Conservation (phyloP, 2,888 invertebrate genomes). For the Stenolophus ochropezus region DNA sequence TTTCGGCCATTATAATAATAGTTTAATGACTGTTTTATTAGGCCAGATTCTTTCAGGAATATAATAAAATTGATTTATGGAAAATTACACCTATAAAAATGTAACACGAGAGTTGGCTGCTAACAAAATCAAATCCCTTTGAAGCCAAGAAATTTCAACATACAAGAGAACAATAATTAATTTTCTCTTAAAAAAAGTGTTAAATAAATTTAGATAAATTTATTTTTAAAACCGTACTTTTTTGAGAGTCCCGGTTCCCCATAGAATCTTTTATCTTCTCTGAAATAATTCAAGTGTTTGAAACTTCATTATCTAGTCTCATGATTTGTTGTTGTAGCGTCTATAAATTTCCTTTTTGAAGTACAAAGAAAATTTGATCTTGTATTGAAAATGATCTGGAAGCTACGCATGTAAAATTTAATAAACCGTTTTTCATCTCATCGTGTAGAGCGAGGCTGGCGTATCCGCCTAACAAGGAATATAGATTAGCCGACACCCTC, state of each 20-base stretch:
- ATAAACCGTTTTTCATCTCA: conserved; percentile 5
- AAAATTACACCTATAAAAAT: conserved; percentile 35
- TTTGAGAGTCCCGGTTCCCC: too few species aligned
- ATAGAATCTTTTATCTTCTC: too few species aligned
- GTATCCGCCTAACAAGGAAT: conserved; percentile 14
- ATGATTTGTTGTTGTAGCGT: background rate
- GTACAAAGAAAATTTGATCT: background rate
- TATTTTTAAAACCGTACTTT: too few species aligned
- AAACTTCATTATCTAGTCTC: background rate
- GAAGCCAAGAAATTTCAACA: conserved; percentile 17
- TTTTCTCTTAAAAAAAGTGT: background rate
- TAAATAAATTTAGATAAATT: too few species aligned
- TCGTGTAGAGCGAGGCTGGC: background rate
- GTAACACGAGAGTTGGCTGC: conserved; percentile 26
- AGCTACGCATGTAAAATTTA: conserved; percentile 25
- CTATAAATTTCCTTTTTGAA: background rate
- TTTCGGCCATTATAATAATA: conserved; percentile 27
- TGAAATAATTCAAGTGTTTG: too few species aligned
- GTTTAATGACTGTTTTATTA: conserved; percentile 35
- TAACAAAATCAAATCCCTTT: conserved; percentile 12
- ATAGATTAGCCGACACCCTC: conserved; percentile 10
- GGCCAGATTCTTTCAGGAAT: background rate
- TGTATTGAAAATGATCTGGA: background rate
- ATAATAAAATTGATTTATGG: conserved; percentile 28
- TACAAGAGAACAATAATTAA: background rate